Evolutionary conservation across 2,888 invertebrate species (phyloP), one percentile per base, ranked within the genome.

Genomic region (Atrina japonica): DNA sequence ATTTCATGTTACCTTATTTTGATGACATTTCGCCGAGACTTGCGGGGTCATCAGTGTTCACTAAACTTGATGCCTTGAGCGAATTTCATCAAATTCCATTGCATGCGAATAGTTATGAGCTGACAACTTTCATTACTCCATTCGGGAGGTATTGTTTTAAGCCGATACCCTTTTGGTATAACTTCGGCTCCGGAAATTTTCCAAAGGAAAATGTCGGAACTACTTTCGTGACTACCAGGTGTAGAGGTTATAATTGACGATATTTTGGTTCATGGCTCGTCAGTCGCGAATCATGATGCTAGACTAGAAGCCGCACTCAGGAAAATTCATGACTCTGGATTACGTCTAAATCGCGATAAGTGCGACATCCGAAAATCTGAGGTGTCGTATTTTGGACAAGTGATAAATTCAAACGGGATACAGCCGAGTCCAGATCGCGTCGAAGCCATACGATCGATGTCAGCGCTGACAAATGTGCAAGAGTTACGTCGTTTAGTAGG

Each of bases 61-160:
- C 71, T 1, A 69, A 67, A 55, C 41, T 72, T 2, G 77, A 75
- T 43, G 68, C 69, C 11, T 53, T 45, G 1, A 52, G 52, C 30
- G 71, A 75, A 23, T 75, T 73, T 52, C 67, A 73, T 49, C 66
- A 73, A 52, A 40, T 72, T n/a, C 65, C 69, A 14, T 49, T 76
- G 16, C 50, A 70, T 40, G 9, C 18, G n/a, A 67, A 72, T 7
- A 72, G 61, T 40, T 21, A 40, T 11, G 56, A 55, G 29, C 59
- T 77, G 0, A 77, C 70, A 40, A 75, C 58, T 5, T 69, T 71
- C 23, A 70, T 77, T 9, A 77, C 70, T n/a, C 63, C 75, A 1
- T 47, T 70, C 2, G 73, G 73, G 1, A 18, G 70, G n/a, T 77
- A 55, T 47, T 53, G 59, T 27, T 76, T 69, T 35, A 63, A 45